A percentile compares a stretch with the other conserved stretches of the same genome.
Evolutionary conservation across 2,113 vertebrate species (phyloP).

Genomic region (Limnothrissa miodon): DNA sequence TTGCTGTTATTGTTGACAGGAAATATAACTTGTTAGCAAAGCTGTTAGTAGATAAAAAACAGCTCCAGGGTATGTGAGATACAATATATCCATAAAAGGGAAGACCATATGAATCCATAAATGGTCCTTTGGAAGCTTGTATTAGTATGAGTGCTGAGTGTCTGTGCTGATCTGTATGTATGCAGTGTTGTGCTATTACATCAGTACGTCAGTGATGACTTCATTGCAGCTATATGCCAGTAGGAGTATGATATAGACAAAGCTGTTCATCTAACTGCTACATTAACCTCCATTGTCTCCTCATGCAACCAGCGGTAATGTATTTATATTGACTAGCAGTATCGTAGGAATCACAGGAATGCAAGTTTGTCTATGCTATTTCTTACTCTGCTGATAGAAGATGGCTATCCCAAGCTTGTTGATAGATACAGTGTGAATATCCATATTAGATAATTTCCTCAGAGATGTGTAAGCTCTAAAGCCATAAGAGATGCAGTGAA

Average conservation of each 20-base stretch:
- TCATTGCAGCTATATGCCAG: background rate
- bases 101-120: background rate
- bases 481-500: background rate
- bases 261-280: background rate
- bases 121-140: background rate
- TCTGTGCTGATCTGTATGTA: background rate
- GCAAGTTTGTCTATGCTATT: background rate
- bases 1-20: conserved; percentile 5
- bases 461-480: background rate
- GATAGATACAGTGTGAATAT: background rate
- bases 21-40: background rate
- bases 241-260: background rate
- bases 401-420: background rate
- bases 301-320: background rate
- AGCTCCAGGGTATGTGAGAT: background rate
- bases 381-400: background rate
- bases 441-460: background rate
- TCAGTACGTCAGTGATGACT: background rate
- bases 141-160: background rate
- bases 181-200: background rate
- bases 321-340: background rate
- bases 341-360: background rate
- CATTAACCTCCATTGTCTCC: background rate
- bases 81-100: background rate
- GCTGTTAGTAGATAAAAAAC: background rate